Percentiles rank a stretch among this genome's conserved stretches.
phyloP scores from a whole-genome alignment of 2,888 invertebrate species.

The Acronicta alni region DNA sequence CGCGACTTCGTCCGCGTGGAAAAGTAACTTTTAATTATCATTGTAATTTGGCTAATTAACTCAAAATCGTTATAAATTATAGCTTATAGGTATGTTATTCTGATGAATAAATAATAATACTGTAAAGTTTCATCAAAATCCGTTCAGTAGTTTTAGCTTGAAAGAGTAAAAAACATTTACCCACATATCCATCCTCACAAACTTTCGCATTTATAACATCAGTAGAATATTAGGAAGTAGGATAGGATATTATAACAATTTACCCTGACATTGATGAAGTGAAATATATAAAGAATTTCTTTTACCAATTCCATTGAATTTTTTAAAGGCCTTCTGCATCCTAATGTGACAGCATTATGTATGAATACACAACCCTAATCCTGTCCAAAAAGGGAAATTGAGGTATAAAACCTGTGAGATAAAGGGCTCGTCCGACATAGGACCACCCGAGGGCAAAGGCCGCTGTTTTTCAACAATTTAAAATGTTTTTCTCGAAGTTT shows the following conservation, averaged over 20 bases:
- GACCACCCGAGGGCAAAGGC: constrained; percentile 55
- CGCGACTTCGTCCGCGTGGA: too few relatives aligned
- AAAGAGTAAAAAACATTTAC: too few relatives aligned
- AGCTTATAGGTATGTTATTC: too few relatives aligned
- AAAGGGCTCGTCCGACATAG: constrained; percentile 58
- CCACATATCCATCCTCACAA: too few relatives aligned
- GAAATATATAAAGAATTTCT: constrained; percentile 33
- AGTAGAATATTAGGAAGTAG: too few relatives aligned
- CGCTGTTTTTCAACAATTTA: constrained; percentile 62
- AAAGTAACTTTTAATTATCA: too few relatives aligned
- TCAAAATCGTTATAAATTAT: too few relatives aligned
- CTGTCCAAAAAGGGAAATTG: constrained; percentile 70
- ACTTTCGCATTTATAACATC: too few relatives aligned
- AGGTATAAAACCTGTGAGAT: constrained; percentile 78
- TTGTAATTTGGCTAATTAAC: too few relatives aligned
- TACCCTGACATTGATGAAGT: constrained; percentile 27
- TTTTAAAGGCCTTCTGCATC: constrained; percentile 32
- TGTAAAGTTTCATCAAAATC: too few relatives aligned
- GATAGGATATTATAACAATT: constrained; percentile 30
- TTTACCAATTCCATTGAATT: constrained; percentile 43
- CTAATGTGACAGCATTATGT: constrained; percentile 38
- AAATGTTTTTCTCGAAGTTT: constrained; percentile 60
- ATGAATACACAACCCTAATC: constrained; percentile 50
- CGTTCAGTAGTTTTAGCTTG: too few relatives aligned
- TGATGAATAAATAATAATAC: too few relatives aligned